phyloP scores from a whole-genome alignment of 2,888 invertebrate species.

The Tetramorium bicarinatum region DNA sequence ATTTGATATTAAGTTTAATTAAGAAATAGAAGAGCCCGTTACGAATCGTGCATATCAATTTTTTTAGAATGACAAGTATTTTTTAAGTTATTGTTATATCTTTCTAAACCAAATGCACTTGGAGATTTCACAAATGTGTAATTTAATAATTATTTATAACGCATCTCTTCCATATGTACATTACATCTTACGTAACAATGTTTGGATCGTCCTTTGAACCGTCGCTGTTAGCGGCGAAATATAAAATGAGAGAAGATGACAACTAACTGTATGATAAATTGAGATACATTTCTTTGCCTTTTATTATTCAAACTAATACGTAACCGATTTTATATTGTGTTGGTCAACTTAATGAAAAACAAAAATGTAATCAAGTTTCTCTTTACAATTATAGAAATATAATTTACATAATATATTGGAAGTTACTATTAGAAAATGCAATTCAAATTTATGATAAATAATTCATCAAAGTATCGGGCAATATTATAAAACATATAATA shows the following conservation, averaged over 20 bases:
- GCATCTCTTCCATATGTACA: not conserved
- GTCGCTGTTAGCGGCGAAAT: constrained; percentile 63
- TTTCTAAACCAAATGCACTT: not conserved
- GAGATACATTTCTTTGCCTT: not conserved
- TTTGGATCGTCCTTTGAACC: constrained; percentile 20
- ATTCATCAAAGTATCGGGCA: not conserved
- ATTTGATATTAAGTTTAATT: not conserved
- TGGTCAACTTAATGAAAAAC: not conserved
- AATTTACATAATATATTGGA: not conserved
- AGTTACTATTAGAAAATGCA: not conserved
- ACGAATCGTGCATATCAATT: not conserved
- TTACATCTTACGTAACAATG: constrained; percentile 51
- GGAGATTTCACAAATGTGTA: not conserved
- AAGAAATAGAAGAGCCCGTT: not conserved
- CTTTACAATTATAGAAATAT: not conserved
- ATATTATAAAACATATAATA: not conserved
- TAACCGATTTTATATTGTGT: not conserved
- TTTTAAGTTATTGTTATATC: constrained; percentile 3
- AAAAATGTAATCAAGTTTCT: not conserved
- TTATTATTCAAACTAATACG: not conserved
- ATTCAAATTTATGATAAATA: not conserved
- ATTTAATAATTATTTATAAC: not conserved
- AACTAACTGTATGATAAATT: constrained; percentile 63
- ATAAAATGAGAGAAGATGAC: constrained; percentile 72
- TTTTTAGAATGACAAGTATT: not conserved